These are phyloP conservation scores for Ramazzottius varieornatus DNA, from an alignment of 2,888 invertebrate species.

Conservation along the genomic window DNA sequence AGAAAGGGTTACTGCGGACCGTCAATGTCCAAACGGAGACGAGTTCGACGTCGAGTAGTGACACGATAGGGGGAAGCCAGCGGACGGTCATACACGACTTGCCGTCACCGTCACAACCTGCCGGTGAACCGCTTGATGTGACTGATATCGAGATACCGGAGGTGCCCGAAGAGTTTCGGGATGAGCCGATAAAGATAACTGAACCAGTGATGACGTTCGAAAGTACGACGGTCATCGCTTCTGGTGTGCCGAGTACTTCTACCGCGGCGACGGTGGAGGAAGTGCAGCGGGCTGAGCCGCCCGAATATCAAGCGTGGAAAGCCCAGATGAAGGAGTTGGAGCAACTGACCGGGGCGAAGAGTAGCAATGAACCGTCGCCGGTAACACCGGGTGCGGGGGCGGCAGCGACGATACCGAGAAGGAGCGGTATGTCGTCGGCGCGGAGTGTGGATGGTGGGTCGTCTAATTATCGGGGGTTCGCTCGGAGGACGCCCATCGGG, in stretches of 20 bases:
- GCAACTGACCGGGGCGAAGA: background rate
- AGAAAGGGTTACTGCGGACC: background rate
- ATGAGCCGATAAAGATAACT: background rate
- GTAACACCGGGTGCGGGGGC: background rate
- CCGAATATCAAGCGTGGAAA: slow-evolving; percentile 1
- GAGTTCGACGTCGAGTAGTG: background rate
- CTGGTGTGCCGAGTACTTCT: background rate
- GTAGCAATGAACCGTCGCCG: background rate
- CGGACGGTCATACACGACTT: background rate
- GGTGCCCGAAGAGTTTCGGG: slow-evolving; percentile 1
- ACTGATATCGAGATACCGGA: background rate
- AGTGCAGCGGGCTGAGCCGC: background rate
- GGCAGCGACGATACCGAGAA: background rate
- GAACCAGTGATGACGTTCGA: slow-evolving; percentile 4
- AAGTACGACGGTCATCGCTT: background rate
- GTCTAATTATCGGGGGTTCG: slow-evolving; percentile 6
- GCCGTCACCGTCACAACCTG: background rate
- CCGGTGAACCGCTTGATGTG: background rate
- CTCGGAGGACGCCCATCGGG: slow-evolving; percentile 4
- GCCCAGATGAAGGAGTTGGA: slow-evolving; percentile 3
- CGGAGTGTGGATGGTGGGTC: background rate
- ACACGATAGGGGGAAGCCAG: background rate
- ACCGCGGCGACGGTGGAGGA: background rate
- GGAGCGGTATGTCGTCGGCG: too few species aligned
- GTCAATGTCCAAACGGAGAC: background rate